Evolutionary conservation across 2,113 vertebrate genomes (phyloP).

Genomic region (Brachyistius frenatus): DNA sequence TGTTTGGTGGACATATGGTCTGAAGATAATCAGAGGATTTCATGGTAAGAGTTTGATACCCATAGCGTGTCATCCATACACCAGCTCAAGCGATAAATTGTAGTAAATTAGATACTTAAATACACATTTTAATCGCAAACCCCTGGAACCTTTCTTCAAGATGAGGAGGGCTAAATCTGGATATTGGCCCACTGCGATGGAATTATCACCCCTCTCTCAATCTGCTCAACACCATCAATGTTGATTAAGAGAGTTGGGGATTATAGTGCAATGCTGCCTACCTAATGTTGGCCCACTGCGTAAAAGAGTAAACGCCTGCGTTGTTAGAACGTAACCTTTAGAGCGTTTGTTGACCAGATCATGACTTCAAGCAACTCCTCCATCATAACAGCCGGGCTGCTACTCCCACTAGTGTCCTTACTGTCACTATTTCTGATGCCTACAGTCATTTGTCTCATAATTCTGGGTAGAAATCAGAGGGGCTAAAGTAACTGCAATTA

Average conservation of each 20-base stretch:
- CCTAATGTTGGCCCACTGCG: conserved; percentile 43
- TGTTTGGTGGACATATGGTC: conserved; percentile 90
- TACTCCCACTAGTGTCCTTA: neutral
- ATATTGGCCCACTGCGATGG: conserved; percentile 24
- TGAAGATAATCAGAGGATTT: conserved; percentile 91
- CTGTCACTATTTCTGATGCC: neutral
- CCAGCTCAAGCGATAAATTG: conserved; percentile 39
- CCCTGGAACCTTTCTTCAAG: conserved; percentile 31
- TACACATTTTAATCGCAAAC: conserved; percentile 53
- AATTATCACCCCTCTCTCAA: conserved; percentile 47
- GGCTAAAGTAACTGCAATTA: too few species aligned
- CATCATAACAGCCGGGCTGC: neutral
- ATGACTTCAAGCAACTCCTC: conserved; percentile 9
- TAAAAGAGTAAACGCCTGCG: conserved; percentile 43
- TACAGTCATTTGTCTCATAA: neutral
- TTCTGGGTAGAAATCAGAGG: too few species aligned
- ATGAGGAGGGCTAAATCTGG: conserved; percentile 43
- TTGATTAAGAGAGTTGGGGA: conserved; percentile 61
- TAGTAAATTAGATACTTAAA: conserved; percentile 65
- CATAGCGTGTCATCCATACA: conserved; percentile 19
- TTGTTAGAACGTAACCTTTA: conserved; percentile 43
- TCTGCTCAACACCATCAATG: conserved; percentile 43
- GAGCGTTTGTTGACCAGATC: conserved; percentile 14
- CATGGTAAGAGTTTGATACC: conserved; percentile 86
- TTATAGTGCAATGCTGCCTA: conserved; percentile 34